Evolutionary conservation across 1,140 invertebrate genomes (phyloP), one percentile per base, ranked within the genome.

Genomic region (Odontomachus brunneus): DNA sequence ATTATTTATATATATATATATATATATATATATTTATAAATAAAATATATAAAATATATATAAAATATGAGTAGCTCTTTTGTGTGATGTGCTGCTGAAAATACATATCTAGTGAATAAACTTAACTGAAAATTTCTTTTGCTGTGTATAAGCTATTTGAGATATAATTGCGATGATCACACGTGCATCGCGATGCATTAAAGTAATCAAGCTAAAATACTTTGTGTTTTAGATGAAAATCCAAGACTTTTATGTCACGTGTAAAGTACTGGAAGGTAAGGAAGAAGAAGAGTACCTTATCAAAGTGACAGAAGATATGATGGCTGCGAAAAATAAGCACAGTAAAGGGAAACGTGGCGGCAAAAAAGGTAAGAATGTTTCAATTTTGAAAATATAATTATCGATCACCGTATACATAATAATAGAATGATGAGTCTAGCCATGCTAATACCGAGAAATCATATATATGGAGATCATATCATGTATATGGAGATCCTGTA

Each of bases 261-360:
- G 96, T 53, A 94, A 95, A 74, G 86, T 96, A 2, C 88, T 97
- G 0, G 96, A 96, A 90, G 96, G 95, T 0, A 96, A 97, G 26
- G 97, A 97, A 91, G 97, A 97, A 89, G 95, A 95, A 19, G 92
- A 94, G 44, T 97, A 96, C 85, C 93, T 97, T 33, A 92, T 94
- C 17, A 96, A 96, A 89, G 96, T 95, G 26, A 91, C 95, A 33
- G 95, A 96, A 88, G 94, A 96, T 69, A 96, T 97, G 91, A 92
- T 93, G 14, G 95, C 95, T 87, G 91, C 94, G 29, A 95, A 95
- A 84, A 89, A 92, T 66, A 94, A 93, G 66, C 90, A 90, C 69
- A 94, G 92, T 11, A 95, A 93, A 57, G 92, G 78, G 89, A 95
- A 84, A 44, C 87, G 86, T 4, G 81, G 84, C 17, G 72, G 82